These are phyloP conservation scores for Hemicentrotus pulcherrimus DNA, from an alignment of 35 echinoderm and acorn worm genomes.

Conservation along the genomic window DNA sequence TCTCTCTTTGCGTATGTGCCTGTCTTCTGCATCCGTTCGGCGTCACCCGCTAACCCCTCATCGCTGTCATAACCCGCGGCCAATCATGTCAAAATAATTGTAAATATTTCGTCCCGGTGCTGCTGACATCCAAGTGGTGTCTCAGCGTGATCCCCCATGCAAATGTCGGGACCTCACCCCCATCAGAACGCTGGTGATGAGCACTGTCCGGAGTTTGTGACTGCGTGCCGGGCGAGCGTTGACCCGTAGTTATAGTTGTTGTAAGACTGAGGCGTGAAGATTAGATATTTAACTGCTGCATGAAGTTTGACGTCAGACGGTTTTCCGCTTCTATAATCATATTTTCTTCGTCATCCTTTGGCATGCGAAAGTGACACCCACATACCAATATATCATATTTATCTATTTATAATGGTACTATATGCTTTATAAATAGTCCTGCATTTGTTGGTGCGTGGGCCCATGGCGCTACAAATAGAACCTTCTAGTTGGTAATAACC, in stretches of 20 bases:
- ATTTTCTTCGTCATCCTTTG: not conserved
- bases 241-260: not conserved
- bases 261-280: not conserved
- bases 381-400: not conserved
- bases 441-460: not conserved
- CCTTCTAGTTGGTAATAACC: no score
- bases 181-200: not conserved
- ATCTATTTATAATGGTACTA: not conserved
- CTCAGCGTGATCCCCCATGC: not conserved
- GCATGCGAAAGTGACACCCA: not conserved
- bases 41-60: not conserved
- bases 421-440: not conserved
- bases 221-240: not conserved
- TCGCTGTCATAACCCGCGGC: not conserved
- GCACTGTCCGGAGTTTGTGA: not conserved
- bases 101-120: constrained; percentile 1
- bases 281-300: not conserved
- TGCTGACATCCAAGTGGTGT: not conserved
- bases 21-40: not conserved
- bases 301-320: not conserved
- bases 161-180: not conserved
- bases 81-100: constrained; percentile 19
- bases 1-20: not conserved
- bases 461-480: no score
- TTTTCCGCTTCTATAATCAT: constrained; percentile 12